Evolutionary conservation across 2,888 invertebrate species (phyloP).

Genomic region (Brenthis hecate): DNA sequence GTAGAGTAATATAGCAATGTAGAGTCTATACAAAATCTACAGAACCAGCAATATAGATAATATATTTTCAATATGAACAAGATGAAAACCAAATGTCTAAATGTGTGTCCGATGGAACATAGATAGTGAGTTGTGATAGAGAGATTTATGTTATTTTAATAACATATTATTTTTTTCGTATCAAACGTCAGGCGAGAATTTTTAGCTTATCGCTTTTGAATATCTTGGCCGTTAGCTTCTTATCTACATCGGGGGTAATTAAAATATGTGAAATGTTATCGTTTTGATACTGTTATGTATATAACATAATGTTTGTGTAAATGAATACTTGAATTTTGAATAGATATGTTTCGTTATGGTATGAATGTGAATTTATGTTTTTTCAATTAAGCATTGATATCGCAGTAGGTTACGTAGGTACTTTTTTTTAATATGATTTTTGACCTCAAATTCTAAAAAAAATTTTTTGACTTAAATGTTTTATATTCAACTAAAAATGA

Average conservation of each 20-base stretch:
- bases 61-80: constrained; percentile 59
- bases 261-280: constrained; percentile 13
- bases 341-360: no score
- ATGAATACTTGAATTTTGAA: no score
- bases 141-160: constrained; percentile 67
- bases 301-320: no score
- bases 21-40: constrained; percentile 17
- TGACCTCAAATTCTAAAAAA: no score
- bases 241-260: constrained; percentile 29
- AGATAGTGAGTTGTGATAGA: constrained; percentile 53
- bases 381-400: no score
- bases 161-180: constrained; percentile 47
- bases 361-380: no score
- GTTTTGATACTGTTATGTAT: background rate
- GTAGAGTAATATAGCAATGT: background rate
- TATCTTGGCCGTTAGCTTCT: constrained; percentile 38
- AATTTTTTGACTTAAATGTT: no score
- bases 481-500: no score
- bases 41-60: constrained; percentile 38
- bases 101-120: constrained; percentile 64
- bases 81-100: constrained; percentile 58
- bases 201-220: constrained; percentile 43
- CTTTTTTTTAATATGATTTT: no score
- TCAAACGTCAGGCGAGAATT: constrained; percentile 43
- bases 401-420: no score